Conservation (phyloP, 1,140 invertebrate species). For the Pemphigus obesinymphae region DNA sequence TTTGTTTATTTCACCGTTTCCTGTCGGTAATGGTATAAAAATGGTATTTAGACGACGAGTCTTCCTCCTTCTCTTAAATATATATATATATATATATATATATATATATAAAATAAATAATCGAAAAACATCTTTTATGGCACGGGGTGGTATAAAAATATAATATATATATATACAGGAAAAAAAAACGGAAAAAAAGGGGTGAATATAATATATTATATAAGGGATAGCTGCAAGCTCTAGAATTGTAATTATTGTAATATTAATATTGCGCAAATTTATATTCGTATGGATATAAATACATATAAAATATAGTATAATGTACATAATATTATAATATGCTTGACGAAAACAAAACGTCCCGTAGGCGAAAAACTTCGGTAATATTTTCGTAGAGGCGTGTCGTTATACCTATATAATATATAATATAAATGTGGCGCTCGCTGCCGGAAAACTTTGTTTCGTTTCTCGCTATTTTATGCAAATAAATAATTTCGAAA, state of each 20-base stretch:
- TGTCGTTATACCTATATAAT: too few relatives aligned
- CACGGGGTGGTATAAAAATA: too few relatives aligned
- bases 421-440: too few relatives aligned
- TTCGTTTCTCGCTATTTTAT: constrained; percentile 1
- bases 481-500: constrained; percentile 32
- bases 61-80: not conserved
- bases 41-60: constrained; percentile 5
- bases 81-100: not conserved
- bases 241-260: constrained; percentile 18
- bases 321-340: not conserved
- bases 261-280: constrained; percentile 1
- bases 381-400: constrained; percentile 31
- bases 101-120: not conserved
- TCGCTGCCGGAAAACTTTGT: constrained; percentile 5
- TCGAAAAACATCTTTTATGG: constrained; percentile 23
- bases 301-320: not conserved
- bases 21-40: constrained; percentile 36
- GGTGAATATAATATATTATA: not conserved
- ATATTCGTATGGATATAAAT: not conserved
- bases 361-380: not conserved
- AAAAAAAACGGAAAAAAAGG: constrained; percentile 2
- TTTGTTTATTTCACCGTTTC: constrained; percentile 40
- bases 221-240: not conserved
- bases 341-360: constrained; percentile 27
- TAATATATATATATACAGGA: too few relatives aligned